Conservation (phyloP, 2,888 invertebrate genomes). For the Ochlodes sylvanus region DNA sequence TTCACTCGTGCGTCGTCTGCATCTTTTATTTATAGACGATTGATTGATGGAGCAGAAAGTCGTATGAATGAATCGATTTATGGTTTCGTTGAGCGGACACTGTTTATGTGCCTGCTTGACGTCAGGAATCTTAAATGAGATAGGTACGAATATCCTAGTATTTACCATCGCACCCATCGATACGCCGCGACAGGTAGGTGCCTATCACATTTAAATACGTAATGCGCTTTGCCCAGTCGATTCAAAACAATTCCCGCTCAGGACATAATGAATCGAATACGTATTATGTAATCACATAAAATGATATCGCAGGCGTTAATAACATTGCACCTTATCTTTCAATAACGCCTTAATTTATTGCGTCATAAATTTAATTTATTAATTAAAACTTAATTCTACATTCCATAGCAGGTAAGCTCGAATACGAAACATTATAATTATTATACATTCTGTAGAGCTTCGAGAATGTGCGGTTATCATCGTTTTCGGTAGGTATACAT, state of each 20-base stretch:
- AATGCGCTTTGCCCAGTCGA: slow-evolving; percentile 13
- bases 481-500: slow-evolving; percentile 8
- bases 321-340: slow-evolving; percentile 29
- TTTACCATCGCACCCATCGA: slow-evolving; percentile 33
- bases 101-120: slow-evolving; percentile 72
- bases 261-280: slow-evolving; percentile 16
- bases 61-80: slow-evolving; percentile 80
- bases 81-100: slow-evolving; percentile 67
- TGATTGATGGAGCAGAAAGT: slow-evolving; percentile 78
- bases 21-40: slow-evolving; percentile 79
- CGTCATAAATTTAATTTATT: slow-evolving; percentile 21
- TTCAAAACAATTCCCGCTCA: slow-evolving; percentile 14
- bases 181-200: slow-evolving; percentile 19
- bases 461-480: slow-evolving; percentile 17
- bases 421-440: background rate
- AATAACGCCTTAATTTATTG: slow-evolving; percentile 29
- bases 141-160: slow-evolving; percentile 53
- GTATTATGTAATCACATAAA: slow-evolving; percentile 25
- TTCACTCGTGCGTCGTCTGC: slow-evolving; percentile 52
- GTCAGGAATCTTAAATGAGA: slow-evolving; percentile 70
- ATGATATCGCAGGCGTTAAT: slow-evolving; percentile 28
- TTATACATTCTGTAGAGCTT: background rate
- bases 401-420: background rate
- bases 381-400: slow-evolving; percentile 14
- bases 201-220: slow-evolving; percentile 21